Evolutionary conservation across 2,888 invertebrate genomes (phyloP).

Genomic region (Machimus atricapillus): DNA sequence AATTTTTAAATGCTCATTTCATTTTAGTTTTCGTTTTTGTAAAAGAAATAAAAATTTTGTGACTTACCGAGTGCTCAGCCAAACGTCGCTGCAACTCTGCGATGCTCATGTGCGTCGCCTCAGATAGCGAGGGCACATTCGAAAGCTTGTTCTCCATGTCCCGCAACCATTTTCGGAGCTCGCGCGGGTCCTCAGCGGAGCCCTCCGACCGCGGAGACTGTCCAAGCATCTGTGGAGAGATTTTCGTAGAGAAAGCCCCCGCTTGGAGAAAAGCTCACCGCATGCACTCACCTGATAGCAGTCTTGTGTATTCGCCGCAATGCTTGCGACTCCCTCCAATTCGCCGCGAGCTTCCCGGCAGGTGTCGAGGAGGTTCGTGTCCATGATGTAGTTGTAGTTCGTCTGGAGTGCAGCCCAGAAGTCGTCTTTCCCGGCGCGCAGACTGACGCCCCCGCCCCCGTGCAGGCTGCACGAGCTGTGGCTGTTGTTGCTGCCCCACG

Average conservation of each 20-base stretch:
- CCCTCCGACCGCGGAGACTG: conserved; percentile 56
- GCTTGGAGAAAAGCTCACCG: not conserved
- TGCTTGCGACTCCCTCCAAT: conserved; percentile 55
- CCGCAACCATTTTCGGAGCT: conserved; percentile 84
- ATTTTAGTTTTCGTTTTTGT: too few relatives aligned
- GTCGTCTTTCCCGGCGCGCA: conserved; percentile 74
- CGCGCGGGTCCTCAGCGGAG: conserved; percentile 59
- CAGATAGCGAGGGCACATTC: conserved; percentile 75
- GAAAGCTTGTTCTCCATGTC: conserved; percentile 81
- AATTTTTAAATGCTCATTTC: too few relatives aligned
- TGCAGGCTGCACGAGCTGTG: conserved; percentile 69
- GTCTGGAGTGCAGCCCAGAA: conserved; percentile 91
- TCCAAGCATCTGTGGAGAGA: conserved; percentile 51
- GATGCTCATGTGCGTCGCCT: conserved; percentile 74
- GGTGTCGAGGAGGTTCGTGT: conserved; percentile 88
- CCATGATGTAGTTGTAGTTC: conserved; percentile 95
- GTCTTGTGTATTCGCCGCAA: conserved; percentile 53
- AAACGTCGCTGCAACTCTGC: conserved; percentile 79
- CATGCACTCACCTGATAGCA: conserved; percentile 48
- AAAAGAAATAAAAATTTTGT: not conserved
- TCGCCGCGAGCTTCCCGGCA: conserved; percentile 71
- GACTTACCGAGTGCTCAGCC: conserved; percentile 83
- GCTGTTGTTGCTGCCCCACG: conserved; percentile 76
- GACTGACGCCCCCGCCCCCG: conserved; percentile 51
- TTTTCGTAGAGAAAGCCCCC: not conserved